Conservation (phyloP, 2,888 invertebrate species). For the Xestia ashworthii region DNA sequence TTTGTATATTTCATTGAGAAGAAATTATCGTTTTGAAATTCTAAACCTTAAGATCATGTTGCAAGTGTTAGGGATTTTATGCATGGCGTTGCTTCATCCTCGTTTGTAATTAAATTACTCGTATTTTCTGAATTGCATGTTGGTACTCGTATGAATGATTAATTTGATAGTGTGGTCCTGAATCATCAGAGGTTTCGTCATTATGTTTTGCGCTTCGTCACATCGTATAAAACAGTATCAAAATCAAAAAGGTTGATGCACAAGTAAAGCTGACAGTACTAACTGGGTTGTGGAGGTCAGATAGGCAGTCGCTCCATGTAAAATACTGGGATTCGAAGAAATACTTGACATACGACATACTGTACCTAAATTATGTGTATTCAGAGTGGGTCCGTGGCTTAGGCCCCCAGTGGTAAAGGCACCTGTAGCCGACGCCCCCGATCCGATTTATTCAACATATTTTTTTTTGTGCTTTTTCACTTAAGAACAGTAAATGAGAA, state of each 20-base stretch:
- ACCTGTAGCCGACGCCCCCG: too few species aligned
- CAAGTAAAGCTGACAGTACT: too few species aligned
- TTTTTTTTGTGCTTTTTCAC: too few species aligned
- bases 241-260: not conserved
- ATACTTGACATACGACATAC: not conserved
- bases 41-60: slow-evolving; percentile 29
- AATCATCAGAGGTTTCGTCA: not conserved
- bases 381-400: not conserved
- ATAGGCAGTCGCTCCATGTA: too few species aligned
- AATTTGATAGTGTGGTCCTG: not conserved
- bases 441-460: too few species aligned
- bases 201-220: not conserved
- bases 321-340: too few species aligned
- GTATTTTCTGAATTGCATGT: slow-evolving; percentile 9
- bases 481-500: too few species aligned
- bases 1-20: slow-evolving; percentile 24
- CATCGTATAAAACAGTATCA: not conserved
- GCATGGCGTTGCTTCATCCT: not conserved
- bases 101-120: slow-evolving; percentile 7
- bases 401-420: too few species aligned
- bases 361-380: not conserved
- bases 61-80: slow-evolving; percentile 17
- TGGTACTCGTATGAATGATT: not conserved
- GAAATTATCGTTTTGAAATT: slow-evolving; percentile 42
- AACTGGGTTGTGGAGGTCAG: too few species aligned